phyloP scores from a whole-genome alignment of 2,888 invertebrate genomes.

The Lepidochrysops patricia region DNA sequence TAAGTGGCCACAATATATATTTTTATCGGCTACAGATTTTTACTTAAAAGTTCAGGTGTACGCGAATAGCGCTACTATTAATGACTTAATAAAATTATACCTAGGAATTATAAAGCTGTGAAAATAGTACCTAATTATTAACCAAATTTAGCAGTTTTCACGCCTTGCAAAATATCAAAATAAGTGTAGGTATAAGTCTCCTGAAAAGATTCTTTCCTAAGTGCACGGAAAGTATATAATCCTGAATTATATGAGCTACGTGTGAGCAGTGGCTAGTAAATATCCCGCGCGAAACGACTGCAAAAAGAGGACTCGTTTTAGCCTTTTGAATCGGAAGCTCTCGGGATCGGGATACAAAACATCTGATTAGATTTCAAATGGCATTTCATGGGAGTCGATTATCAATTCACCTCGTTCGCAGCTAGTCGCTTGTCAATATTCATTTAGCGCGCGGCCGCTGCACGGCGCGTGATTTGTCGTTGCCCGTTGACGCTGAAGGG shows the following conservation, averaged over 20 bases:
- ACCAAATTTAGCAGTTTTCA: too few species aligned
- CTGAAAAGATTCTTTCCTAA: neutral
- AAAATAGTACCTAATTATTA: too few species aligned
- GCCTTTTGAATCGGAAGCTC: neutral
- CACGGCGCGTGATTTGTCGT: slow-evolving; percentile 52
- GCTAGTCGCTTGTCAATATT: slow-evolving; percentile 69
- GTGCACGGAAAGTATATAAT: neutral
- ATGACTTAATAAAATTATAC: too few species aligned
- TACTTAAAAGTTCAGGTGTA: neutral
- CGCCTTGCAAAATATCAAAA: too few species aligned
- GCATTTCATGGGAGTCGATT: slow-evolving; percentile 37
- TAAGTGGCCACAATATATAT: neutral
- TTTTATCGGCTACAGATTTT: neutral
- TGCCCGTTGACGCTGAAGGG: slow-evolving; percentile 30
- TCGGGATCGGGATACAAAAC: neutral
- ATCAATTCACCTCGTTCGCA: slow-evolving; percentile 61
- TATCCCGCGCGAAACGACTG: neutral
- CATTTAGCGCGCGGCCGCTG: slow-evolving; percentile 53
- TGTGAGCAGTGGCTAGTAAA: neutral
- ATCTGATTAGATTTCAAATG: slow-evolving; percentile 20
- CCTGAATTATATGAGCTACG: slow-evolving; percentile 1
- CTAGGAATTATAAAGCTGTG: too few species aligned
- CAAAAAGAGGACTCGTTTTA: neutral
- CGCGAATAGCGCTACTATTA: too few species aligned
- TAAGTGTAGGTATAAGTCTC: neutral